Evolutionary conservation across 2,888 invertebrate species (phyloP).

Genomic region (Hyles lineata): DNA sequence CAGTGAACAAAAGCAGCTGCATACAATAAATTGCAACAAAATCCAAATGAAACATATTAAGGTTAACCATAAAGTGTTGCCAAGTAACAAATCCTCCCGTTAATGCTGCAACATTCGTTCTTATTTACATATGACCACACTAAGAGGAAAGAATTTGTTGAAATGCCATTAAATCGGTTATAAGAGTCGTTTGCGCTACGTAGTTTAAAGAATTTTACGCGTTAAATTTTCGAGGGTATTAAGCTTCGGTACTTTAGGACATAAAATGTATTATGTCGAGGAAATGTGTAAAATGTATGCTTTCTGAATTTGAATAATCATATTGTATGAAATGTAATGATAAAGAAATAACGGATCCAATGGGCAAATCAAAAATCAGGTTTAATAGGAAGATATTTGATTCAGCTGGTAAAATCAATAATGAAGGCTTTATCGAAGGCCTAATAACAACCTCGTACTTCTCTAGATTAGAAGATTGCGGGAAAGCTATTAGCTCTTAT

Average conservation of each 20-base stretch:
- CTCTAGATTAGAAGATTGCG: too few species aligned
- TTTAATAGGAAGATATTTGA: too few species aligned
- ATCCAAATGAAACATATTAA: conserved; percentile 16
- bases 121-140: conserved; percentile 28
- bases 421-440: too few species aligned
- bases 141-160: conserved; percentile 29
- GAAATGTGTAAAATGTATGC: neutral
- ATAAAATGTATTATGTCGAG: neutral
- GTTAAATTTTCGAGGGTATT: neutral
- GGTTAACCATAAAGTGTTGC: conserved; percentile 1
- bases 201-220: conserved; percentile 13
- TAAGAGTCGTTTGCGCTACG: conserved; percentile 7
- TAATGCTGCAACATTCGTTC: conserved; percentile 16
- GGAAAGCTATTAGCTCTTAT: too few species aligned
- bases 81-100: neutral
- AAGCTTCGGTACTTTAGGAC: neutral
- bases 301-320: neutral
- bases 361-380: too few species aligned
- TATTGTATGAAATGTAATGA: too few species aligned
- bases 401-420: too few species aligned
- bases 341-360: too few species aligned
- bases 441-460: too few species aligned
- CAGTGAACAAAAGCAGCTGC: neutral
- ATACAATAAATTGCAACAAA: neutral
- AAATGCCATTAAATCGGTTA: conserved; percentile 31